Percentiles rank a stretch among this genome's conserved stretches.
Evolutionary conservation across 2,888 invertebrate species (phyloP).

Genomic region (Acanthosoma haemorrhoidale): DNA sequence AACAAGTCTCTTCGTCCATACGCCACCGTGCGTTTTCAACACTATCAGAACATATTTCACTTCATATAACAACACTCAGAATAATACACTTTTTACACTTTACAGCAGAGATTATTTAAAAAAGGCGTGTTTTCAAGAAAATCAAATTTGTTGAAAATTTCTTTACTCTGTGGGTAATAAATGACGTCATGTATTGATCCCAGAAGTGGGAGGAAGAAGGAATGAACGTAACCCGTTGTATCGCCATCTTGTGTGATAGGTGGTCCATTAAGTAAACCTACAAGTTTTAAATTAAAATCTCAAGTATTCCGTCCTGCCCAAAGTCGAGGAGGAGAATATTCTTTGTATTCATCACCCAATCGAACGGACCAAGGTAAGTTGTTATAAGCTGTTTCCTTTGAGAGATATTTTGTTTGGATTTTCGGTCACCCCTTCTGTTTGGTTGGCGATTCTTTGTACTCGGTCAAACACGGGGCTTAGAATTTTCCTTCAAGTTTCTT

Average conservation of each 20-base stretch:
- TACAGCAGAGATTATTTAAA: background rate
- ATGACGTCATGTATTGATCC: conserved; percentile 53
- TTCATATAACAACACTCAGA: background rate
- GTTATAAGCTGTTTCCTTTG: conserved; percentile 31
- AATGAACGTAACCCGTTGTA: conserved; percentile 48
- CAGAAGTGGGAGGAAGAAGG: conserved; percentile 44
- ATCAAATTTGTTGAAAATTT: background rate
- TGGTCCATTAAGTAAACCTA: conserved; percentile 46
- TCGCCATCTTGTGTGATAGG: conserved; percentile 52
- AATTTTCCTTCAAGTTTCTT: conserved; percentile 1
- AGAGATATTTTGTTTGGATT: conserved; percentile 13
- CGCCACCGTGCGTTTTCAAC: background rate
- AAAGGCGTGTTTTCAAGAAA: background rate
- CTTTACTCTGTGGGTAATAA: conserved; percentile 1
- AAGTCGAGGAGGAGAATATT: conserved; percentile 49
- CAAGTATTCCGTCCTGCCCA: conserved; percentile 47
- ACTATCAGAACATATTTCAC: background rate
- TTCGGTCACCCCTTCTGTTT: conserved; percentile 22
- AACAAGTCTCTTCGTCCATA: background rate
- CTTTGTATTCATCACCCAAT: conserved; percentile 63
- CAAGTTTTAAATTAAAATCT: conserved; percentile 44
- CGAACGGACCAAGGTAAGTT: conserved; percentile 73
- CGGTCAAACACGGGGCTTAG: background rate
- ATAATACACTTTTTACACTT: background rate
- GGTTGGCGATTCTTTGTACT: conserved; percentile 26